Evolutionary conservation across 2,888 invertebrate species (phyloP).

Genomic region (Dasysyrphus tricinctus): DNA sequence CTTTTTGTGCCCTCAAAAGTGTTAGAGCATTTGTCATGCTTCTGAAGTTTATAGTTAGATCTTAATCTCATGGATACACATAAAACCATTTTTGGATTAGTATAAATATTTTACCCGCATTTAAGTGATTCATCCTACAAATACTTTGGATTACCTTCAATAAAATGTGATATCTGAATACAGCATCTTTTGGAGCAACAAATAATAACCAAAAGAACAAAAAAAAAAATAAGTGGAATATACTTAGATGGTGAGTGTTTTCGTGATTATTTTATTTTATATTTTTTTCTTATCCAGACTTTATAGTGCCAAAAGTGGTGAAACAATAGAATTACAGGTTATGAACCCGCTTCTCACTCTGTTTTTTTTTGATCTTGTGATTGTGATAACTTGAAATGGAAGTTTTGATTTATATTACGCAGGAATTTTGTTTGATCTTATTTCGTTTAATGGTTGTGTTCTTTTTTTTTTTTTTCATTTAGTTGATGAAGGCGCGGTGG

Average conservation of each 20-base stretch:
- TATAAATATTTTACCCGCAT: conserved; percentile 27
- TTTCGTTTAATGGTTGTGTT: conserved; percentile 18
- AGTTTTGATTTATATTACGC: conserved; percentile 55
- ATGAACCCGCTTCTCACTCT: conserved; percentile 47
- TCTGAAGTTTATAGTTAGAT: conserved; percentile 39
- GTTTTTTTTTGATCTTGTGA: conserved; percentile 46
- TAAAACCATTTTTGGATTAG: conserved; percentile 51
- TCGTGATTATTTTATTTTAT: conserved; percentile 9
- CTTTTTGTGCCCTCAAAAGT: conserved; percentile 29
- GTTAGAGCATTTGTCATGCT: conserved; percentile 58
- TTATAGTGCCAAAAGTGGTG: conserved; percentile 44
- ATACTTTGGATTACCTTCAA: conserved; percentile 61
- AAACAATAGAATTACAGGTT: conserved; percentile 60
- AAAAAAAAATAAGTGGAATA: conserved; percentile 45
- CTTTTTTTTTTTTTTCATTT: conserved; percentile 4
- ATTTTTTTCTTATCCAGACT: neutral
- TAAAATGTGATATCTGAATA: conserved; percentile 26
- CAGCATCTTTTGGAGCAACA: conserved; percentile 11
- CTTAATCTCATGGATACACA: conserved; percentile 38
- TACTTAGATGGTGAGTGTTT: conserved; percentile 53
- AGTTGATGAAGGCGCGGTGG: conserved; percentile 41
- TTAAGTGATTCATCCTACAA: conserved; percentile 62
- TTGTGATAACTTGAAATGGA: conserved; percentile 24
- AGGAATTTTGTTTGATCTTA: conserved; percentile 41
- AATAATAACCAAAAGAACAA: neutral